Evolutionary conservation across 2,888 invertebrate genomes (phyloP).

Genomic region (Archips xylosteana): DNA sequence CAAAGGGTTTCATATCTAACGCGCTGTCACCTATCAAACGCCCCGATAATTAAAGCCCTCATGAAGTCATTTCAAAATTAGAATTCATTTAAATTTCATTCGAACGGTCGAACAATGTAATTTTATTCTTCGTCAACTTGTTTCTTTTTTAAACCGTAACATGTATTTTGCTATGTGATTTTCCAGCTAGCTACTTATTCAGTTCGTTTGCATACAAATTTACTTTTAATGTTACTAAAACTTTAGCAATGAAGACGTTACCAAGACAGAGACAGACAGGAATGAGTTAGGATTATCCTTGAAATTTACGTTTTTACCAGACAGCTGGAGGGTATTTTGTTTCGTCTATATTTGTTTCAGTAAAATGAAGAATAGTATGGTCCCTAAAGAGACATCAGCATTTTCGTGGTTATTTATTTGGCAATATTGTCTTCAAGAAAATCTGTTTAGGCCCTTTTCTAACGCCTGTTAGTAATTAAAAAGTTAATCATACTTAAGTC

Average conservation of each 20-base stretch:
- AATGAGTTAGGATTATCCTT: not conserved
- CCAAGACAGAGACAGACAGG: not conserved
- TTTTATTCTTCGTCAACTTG: not conserved
- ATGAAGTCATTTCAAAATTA: slow-evolving; percentile 14
- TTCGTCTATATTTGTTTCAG: not conserved
- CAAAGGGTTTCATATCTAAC: slow-evolving; percentile 30
- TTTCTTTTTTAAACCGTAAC: not conserved
- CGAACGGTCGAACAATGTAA: slow-evolving; percentile 6
- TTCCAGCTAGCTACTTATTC: not conserved
- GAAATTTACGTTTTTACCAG: not conserved
- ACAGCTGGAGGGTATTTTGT: not conserved
- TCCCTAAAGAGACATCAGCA: not conserved
- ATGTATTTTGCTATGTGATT: not conserved
- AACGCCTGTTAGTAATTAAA: not conserved
- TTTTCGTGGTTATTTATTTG: not conserved
- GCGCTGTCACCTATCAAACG: slow-evolving; percentile 29
- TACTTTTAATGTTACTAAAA: not conserved
- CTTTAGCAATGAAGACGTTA: not conserved
- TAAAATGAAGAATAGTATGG: not conserved
- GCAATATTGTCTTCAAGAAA: too few relatives aligned
- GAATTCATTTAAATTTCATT: slow-evolving; percentile 20
- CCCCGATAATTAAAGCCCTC: slow-evolving; percentile 29
- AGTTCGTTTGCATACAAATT: not conserved
- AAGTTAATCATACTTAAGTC: too few relatives aligned
- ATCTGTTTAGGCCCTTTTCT: not conserved